Conservation (phyloP, 2,113 vertebrate genomes). For the Ardeotis arabs region DNA sequence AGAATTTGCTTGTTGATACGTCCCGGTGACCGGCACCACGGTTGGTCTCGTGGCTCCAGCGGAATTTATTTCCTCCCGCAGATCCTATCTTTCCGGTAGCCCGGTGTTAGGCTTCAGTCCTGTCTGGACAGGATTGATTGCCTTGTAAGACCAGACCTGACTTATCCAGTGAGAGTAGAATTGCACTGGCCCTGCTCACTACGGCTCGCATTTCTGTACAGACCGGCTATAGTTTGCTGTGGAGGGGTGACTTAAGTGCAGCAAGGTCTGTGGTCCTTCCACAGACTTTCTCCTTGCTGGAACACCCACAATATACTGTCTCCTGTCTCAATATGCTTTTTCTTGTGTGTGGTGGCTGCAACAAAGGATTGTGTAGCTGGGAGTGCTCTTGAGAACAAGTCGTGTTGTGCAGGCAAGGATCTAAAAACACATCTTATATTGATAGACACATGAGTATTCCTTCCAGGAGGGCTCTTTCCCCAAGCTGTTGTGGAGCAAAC, state of each 20-base stretch:
- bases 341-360: not conserved
- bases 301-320: not conserved
- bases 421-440: not conserved
- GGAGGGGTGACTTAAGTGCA: not conserved
- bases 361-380: not conserved
- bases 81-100: constrained; percentile 54
- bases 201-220: not conserved
- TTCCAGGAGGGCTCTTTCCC: not conserved
- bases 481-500: not conserved
- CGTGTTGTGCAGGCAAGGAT: not conserved
- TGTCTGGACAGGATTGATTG: not conserved
- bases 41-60: constrained; percentile 54
- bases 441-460: not conserved
- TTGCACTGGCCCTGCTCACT: not conserved
- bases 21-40: constrained; percentile 49
- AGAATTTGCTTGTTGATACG: constrained; percentile 65
- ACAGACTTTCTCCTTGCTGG: not conserved
- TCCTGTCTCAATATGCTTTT: not conserved
- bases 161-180: not conserved
- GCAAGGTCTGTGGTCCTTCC: not conserved
- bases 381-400: not conserved
- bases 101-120: not conserved
- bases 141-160: not conserved
- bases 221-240: not conserved
- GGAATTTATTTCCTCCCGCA: constrained; percentile 74